Conservation (phyloP, 2,113 vertebrate species). For the Chloropsis cyanopogon region DNA sequence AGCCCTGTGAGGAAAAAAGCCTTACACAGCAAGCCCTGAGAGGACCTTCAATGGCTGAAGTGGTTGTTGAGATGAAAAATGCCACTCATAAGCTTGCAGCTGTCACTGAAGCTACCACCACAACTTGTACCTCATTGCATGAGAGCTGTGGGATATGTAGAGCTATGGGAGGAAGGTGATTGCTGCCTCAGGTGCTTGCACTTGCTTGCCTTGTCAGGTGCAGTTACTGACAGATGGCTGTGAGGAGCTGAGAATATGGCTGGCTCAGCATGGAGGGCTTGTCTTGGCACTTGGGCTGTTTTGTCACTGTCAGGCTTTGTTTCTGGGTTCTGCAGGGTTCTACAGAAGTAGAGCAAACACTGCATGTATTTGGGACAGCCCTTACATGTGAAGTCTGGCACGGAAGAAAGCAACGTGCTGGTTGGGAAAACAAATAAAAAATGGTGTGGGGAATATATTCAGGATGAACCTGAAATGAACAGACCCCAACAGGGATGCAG, state of each 20-base stretch:
- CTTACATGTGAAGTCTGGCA: not conserved
- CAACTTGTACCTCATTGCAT: not conserved
- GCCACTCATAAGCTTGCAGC: not conserved
- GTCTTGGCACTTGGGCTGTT: not conserved
- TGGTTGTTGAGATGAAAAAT: not conserved
- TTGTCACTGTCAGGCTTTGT: not conserved
- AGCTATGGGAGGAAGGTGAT: not conserved
- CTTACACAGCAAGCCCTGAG: not conserved
- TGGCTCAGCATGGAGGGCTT: slow-evolving; percentile 17
- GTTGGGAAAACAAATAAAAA: not conserved
- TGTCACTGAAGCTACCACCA: not conserved
- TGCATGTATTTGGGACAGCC: not conserved
- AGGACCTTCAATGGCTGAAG: not conserved
- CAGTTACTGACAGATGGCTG: slow-evolving; percentile 3
- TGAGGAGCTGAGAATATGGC: not conserved
- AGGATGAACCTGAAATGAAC: not conserved
- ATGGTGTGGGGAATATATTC: not conserved
- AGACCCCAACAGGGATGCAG: not conserved
- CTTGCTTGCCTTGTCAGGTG: not conserved
- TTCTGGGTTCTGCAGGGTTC: not conserved
- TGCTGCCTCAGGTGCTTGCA: not conserved
- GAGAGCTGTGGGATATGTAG: not conserved
- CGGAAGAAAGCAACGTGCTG: not conserved
- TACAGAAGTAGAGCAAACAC: not conserved
- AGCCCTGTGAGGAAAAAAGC: not conserved